phyloP scores from a whole-genome alignment of 2,113 vertebrate species.

The Lota lota region DNA sequence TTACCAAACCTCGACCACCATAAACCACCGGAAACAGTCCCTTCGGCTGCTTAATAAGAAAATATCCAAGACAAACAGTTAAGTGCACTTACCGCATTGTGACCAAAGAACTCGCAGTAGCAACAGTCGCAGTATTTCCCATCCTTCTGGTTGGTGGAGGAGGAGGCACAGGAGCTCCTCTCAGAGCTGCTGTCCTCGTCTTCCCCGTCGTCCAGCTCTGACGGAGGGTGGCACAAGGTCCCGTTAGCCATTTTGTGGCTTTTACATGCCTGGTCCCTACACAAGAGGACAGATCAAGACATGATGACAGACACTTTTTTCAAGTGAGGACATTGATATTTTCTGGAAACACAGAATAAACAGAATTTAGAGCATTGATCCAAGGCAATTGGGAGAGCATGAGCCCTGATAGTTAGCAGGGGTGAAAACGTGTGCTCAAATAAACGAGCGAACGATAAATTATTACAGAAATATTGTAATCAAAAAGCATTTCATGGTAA shows the following conservation, averaged over 20 bases:
- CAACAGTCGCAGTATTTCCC: conserved; percentile 99
- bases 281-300: conserved; percentile 8
- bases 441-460: too few species aligned
- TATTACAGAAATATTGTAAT: too few species aligned
- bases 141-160: conserved; percentile 94
- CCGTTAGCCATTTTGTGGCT: conserved; percentile 93
- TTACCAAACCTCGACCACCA: neutral
- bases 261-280: conserved; percentile 92
- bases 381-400: too few species aligned
- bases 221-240: conserved; percentile 83
- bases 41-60: too few species aligned
- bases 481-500: too few species aligned
- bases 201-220: conserved; percentile 92
- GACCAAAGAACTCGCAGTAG: conserved; percentile 99
- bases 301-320: neutral
- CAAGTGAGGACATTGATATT: too few species aligned
- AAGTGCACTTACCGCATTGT: conserved; percentile 87
- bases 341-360: too few species aligned
- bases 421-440: too few species aligned
- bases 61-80: neutral
- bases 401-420: too few species aligned
- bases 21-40: neutral
- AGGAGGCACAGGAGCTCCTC: conserved; percentile 96
- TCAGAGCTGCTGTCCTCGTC: conserved; percentile 99
- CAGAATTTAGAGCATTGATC: too few species aligned